Percentiles rank a stretch among this genome's conserved stretches.
Evolutionary conservation across 2,888 invertebrate species (phyloP).

Genomic region (Parelbella ahira): DNA sequence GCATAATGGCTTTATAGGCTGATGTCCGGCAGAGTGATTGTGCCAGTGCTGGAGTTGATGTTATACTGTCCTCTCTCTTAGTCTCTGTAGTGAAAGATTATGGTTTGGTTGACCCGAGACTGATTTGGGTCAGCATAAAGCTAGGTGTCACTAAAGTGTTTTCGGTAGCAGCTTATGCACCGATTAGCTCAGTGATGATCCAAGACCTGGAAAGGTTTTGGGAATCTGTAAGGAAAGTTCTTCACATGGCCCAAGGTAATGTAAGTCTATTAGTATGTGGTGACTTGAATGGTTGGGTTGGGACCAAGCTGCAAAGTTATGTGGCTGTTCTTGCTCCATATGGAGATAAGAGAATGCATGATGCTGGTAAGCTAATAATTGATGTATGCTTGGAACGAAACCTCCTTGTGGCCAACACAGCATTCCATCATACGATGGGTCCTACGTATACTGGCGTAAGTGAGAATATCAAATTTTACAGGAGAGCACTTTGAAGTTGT

Average conservation of each 20-base stretch:
- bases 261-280: background rate
- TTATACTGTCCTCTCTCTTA: background rate
- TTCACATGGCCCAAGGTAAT: background rate
- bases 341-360: background rate
- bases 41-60: background rate
- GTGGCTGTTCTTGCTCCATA: background rate
- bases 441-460: constrained; percentile 3
- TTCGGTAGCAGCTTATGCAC: constrained; percentile 1
- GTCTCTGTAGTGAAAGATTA: background rate
- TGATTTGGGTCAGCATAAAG: constrained; percentile 2
- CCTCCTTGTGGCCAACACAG: constrained; percentile 5
- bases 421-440: background rate
- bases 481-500: no score
- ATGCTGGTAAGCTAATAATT: background rate
- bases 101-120: constrained; percentile 1
- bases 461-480: no score
- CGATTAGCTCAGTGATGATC: background rate
- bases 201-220: constrained; percentile 2
- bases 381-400: constrained; percentile 6
- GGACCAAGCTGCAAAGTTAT: no score
- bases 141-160: constrained; percentile 1
- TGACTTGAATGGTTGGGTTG: no score
- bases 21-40: background rate
- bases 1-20: background rate
- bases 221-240: constrained; percentile 1